Evolutionary conservation across 2,113 vertebrate species (phyloP), one percentile per base, ranked within the genome.

Genomic region (Hippocampus guttulatus): DNA sequence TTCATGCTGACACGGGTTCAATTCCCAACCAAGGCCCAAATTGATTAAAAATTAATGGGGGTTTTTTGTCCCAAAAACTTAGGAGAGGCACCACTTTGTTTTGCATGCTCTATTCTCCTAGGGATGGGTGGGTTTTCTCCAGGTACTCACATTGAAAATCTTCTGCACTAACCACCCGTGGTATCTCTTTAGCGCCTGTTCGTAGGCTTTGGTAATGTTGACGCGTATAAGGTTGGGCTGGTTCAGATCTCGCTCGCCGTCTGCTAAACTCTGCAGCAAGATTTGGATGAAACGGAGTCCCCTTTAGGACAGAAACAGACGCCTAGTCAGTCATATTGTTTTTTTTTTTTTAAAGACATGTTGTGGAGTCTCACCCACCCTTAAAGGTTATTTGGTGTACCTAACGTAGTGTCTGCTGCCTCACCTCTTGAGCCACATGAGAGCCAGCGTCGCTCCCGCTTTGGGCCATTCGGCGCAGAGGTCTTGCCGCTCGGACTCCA

Each of bases 361-460:
- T 14, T 57, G 11, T 8, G 10, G 57, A 8, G 3, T 11, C 57
- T n/a, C 8, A 21, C 21, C 1, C 7, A 54, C 30, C 30, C 4
- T 4, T 10, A 5, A 49, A 49, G 14, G 12, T 45, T 6, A 15
- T 49, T 55, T 18, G 58, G 15, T 61, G 27, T 33, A 33, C 21
- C 27, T n/a, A 23, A 64, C n/a, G 38, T n/a, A 25, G 38, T 41
- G 62, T 20, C 51, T 0, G 12, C 70, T 57, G 85, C 96, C 96
- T 67, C 87, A 98, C 97, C 97, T 96, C 85, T 99, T 99, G 62
- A 98, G 88, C 97, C 97, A 99, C 95, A 98, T 96, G 62, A 99
- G 87, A 0, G 95, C 96, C 68, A 99, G 81, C 0, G 96, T 99
- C 0, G 95, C 96, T 0, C 96, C 96, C 0, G 91, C 93, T 87